Conservation (phyloP, 2,113 vertebrate species). For the Crypturellus undulatus region DNA sequence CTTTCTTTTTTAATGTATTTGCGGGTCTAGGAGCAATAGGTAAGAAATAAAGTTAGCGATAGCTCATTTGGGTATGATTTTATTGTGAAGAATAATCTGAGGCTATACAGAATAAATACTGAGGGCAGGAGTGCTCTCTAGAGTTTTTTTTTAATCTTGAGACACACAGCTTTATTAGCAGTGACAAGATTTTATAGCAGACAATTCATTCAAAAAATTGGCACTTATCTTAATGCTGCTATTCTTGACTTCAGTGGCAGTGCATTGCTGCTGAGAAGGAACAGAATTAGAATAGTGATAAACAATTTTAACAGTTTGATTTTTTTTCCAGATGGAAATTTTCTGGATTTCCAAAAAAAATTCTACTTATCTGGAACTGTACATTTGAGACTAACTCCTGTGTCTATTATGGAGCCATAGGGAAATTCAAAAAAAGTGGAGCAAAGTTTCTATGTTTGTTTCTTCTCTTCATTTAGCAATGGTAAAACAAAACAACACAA, state of each 20-base stretch:
- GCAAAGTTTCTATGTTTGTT: background rate
- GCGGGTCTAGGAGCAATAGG: background rate
- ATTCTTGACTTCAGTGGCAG: slow-evolving; percentile 5
- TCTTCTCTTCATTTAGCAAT: background rate
- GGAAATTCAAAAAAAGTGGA: background rate
- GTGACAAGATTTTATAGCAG: background rate
- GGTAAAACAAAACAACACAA: background rate
- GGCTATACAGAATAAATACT: background rate
- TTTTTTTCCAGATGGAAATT: slow-evolving; percentile 12
- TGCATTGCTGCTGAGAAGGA: slow-evolving; percentile 10
- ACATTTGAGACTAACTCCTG: background rate
- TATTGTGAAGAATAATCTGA: background rate
- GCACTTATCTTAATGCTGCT: slow-evolving; percentile 16
- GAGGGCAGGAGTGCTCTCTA: background rate
- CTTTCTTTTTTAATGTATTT: background rate
- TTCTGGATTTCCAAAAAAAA: background rate
- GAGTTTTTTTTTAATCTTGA: background rate
- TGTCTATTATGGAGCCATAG: background rate
- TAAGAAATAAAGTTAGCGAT: background rate
- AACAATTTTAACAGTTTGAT: background rate
- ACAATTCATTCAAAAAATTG: background rate
- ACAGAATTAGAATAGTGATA: background rate
- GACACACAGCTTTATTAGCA: background rate
- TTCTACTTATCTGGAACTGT: background rate
- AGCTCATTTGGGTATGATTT: slow-evolving; percentile 26